Base-by-base conservation (phyloP, 2,888 invertebrate species). In the Caprella mutica region DNA sequence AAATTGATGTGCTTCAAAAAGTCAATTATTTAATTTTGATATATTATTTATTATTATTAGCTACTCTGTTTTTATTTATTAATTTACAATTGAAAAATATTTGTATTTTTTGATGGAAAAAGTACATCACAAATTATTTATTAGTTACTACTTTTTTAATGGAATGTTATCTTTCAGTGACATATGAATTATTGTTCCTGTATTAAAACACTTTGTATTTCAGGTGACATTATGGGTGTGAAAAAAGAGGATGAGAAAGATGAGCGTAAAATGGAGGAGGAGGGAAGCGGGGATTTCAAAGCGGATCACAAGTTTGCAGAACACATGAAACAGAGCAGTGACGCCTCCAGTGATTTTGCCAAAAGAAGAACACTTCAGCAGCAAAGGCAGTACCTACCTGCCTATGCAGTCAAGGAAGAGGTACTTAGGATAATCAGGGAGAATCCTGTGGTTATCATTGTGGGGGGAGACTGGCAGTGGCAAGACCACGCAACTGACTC, bases 151-250 rank as follows among this genome's bases (percentile, higher is more conserved):
- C n/a, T n/a, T n/a, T n/a, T n/a, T n/a, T n/a, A n/a, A n/a, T n/a
- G n/a, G n/a, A n/a, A n/a, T n/a, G n/a, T n/a, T n/a, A n/a, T n/a
- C n/a, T n/a, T n/a, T n/a, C n/a, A 12, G 9, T 35, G 9, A 35
- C 12, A 12, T 35, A 12, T 35, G n/a, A 35, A 35, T 35, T 12
- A 9, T 12, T 35, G 9, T 35, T 35, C 17, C 77, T 77, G 2
- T 88, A 86, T 68, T 78, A 94, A 59, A 92, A 92, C n/a, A n/a
- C n/a, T n/a, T n/a, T n/a, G n/a, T n/a, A n/a, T n/a, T n/a, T n/a
- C n/a, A n/a, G n/a, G n/a, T 70, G 92, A 97, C 70, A 91, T 99
- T 40, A 92, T 97, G 89, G 98, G 98, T 0, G 84, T 99, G 1
- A 78, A 80, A 58, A 84, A 85, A 66, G 86, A 86, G 65, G 88